A percentile compares a stretch with the other conserved stretches of the same genome.
phyloP scores from a whole-genome alignment of 2,888 invertebrate genomes.

The Andrena praecox region DNA sequence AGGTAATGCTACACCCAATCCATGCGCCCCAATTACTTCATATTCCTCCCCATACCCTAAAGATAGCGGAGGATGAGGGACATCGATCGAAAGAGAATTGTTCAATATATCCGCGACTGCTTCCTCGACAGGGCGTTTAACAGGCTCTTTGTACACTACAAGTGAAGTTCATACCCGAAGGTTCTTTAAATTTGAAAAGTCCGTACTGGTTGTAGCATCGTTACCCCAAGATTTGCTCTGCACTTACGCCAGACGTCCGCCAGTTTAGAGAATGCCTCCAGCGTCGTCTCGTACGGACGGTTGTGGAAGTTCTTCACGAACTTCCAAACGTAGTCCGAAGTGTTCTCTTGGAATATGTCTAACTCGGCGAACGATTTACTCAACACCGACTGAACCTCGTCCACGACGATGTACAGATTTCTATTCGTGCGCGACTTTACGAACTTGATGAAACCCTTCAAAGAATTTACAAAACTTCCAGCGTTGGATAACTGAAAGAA shows the following conservation, averaged over 20 bases:
- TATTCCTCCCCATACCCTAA: slow-evolving; percentile 89
- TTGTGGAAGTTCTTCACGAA: slow-evolving; percentile 87
- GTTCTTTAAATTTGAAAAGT: neutral
- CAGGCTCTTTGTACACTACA: slow-evolving; percentile 88
- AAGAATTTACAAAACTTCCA: slow-evolving; percentile 89
- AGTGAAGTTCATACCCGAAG: slow-evolving; percentile 41
- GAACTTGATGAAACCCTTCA: slow-evolving; percentile 88
- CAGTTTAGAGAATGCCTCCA: slow-evolving; percentile 95
- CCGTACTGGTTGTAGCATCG: neutral
- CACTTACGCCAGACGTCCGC: slow-evolving; percentile 90
- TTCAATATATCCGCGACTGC: slow-evolving; percentile 88
- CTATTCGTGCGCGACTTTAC: slow-evolving; percentile 90
- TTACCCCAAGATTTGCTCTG: neutral
- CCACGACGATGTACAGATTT: slow-evolving; percentile 90
- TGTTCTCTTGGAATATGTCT: slow-evolving; percentile 91
- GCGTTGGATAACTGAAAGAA: slow-evolving; percentile 95
- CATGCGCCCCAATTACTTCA: slow-evolving; percentile 88
- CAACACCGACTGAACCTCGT: slow-evolving; percentile 89
- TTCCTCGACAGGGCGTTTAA: slow-evolving; percentile 87
- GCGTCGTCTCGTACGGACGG: slow-evolving; percentile 93
- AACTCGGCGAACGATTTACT: slow-evolving; percentile 95
- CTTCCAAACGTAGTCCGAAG: slow-evolving; percentile 89
- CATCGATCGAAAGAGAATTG: slow-evolving; percentile 81
- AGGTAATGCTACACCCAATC: slow-evolving; percentile 88
- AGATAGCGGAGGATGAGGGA: slow-evolving; percentile 75